A percentile compares a stretch with the other conserved stretches of the same genome.
phyloP scores from a whole-genome alignment of 1,140 invertebrate genomes.

The Meloidogyne hapla region DNA sequence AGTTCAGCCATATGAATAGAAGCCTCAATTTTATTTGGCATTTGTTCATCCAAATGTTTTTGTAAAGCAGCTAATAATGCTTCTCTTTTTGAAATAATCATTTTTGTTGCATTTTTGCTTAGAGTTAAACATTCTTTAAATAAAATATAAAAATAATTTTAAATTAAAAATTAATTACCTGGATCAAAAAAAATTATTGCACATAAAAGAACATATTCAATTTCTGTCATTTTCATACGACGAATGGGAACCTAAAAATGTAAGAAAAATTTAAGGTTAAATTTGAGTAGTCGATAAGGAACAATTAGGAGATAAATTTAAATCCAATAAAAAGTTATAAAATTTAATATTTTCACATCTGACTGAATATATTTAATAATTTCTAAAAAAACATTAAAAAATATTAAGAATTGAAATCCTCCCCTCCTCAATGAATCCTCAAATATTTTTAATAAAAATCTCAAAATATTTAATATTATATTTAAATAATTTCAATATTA shows the following conservation, averaged over 20 bases:
- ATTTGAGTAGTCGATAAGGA: too few species aligned
- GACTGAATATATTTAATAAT: too few species aligned
- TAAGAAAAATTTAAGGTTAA: constrained; percentile 8
- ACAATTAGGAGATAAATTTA: too few species aligned
- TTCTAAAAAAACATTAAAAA: too few species aligned
- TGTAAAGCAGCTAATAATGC: constrained; percentile 42
- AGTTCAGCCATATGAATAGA: constrained; percentile 50
- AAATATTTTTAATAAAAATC: too few species aligned
- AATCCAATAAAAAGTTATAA: too few species aligned
- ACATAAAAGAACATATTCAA: constrained; percentile 60
- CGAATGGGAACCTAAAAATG: constrained; percentile 47
- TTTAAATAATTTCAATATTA: too few species aligned
- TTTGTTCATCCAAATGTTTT: constrained; percentile 42
- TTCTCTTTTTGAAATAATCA: constrained; percentile 48
- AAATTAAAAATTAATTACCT: constrained; percentile 37
- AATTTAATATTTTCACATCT: too few species aligned
- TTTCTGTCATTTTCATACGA: constrained; percentile 51
- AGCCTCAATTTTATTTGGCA: constrained; percentile 26
- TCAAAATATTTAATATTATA: too few species aligned
- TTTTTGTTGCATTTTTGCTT: constrained; percentile 40
- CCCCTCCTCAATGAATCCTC: too few species aligned
- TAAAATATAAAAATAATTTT: constrained; percentile 13
- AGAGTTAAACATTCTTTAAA: constrained; percentile 58
- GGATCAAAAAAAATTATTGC: constrained; percentile 62
- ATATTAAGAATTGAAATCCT: too few species aligned